A percentile compares a stretch with the other conserved stretches of the same genome.
phyloP scores from a whole-genome alignment of 37 sponge, comb jelly and placozoan species.

The Sycon ciliatum region DNA sequence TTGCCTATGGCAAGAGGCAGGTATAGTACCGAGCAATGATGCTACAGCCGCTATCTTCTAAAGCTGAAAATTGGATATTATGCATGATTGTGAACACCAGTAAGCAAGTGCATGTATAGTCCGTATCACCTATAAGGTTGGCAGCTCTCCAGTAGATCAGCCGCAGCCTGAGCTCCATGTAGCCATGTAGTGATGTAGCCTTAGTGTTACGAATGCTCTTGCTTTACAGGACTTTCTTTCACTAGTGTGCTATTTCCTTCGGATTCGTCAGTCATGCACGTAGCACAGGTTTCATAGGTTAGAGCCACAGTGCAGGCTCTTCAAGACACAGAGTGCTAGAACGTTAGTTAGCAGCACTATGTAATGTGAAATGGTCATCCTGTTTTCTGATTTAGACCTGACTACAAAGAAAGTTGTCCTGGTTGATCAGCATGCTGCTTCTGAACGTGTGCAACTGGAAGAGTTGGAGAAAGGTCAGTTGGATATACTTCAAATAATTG shows the following conservation, averaged over 20 bases:
- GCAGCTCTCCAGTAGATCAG: too few species aligned
- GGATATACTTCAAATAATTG: not conserved
- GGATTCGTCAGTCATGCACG: too few species aligned
- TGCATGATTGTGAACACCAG: too few species aligned
- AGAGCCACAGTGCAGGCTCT: too few species aligned
- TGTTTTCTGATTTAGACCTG: not conserved
- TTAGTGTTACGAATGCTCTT: not conserved
- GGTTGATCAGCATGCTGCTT: constrained; percentile 95
- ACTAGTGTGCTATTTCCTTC: too few species aligned
- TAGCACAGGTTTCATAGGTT: too few species aligned
- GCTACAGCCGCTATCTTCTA: too few species aligned
- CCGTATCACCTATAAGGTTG: too few species aligned
- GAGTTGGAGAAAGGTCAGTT: constrained; percentile 25
- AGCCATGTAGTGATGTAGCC: too few species aligned
- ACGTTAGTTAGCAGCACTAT: not conserved
- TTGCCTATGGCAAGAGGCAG: constrained; percentile 36
- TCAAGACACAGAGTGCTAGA: not conserved
- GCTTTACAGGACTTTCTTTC: not conserved
- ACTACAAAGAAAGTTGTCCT: constrained; percentile 42
- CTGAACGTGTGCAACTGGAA: constrained; percentile 87
- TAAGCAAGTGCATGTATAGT: too few species aligned
- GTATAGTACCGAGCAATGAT: not conserved
- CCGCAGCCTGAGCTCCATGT: too few species aligned
- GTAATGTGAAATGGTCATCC: not conserved
- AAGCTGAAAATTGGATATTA: too few species aligned